phyloP scores from a whole-genome alignment of 2,797 vertebrate genomes.

The Aplochiton taeniatus region DNA sequence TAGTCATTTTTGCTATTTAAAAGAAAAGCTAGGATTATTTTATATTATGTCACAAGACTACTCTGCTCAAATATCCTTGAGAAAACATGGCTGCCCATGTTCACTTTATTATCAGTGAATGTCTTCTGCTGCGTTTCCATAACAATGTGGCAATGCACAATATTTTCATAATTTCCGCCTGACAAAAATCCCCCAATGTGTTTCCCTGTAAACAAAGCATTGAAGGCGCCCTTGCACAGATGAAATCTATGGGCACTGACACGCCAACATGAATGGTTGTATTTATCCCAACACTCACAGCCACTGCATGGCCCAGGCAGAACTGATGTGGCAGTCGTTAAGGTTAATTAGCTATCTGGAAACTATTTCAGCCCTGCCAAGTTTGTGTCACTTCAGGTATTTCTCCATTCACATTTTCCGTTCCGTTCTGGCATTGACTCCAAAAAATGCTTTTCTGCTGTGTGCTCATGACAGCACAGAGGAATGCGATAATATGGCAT shows the following conservation, averaged over 20 bases:
- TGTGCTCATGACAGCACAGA: conserved; percentile 58
- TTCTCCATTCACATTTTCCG: conserved; percentile 71
- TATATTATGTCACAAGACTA: conserved; percentile 6
- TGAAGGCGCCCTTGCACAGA: conserved; percentile 45
- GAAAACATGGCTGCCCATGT: conserved; percentile 14
- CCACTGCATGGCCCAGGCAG: conserved; percentile 52
- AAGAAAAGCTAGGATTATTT: not conserved
- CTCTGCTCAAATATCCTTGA: conserved; percentile 31
- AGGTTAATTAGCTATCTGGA: conserved; percentile 79
- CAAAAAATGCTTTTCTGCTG: conserved; percentile 46
- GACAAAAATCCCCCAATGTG: conserved; percentile 60
- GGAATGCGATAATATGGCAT: conserved; percentile 48
- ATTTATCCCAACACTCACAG: conserved; percentile 62
- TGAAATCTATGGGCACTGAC: conserved; percentile 72
- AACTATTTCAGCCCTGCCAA: conserved; percentile 73
- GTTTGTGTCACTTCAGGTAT: conserved; percentile 80
- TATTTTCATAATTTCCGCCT: conserved; percentile 30
- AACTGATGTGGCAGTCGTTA: conserved; percentile 50
- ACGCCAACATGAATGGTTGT: conserved; percentile 71
- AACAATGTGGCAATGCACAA: conserved; percentile 37
- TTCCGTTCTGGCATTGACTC: conserved; percentile 62
- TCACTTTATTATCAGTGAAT: conserved; percentile 44
- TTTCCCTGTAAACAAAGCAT: conserved; percentile 64
- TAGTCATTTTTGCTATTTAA: not conserved
- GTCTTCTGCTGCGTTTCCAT: conserved; percentile 49